Evolutionary conservation across 2,888 invertebrate genomes (phyloP), one percentile per base, ranked within the genome.

Genomic region (Phorcus lineatus): DNA sequence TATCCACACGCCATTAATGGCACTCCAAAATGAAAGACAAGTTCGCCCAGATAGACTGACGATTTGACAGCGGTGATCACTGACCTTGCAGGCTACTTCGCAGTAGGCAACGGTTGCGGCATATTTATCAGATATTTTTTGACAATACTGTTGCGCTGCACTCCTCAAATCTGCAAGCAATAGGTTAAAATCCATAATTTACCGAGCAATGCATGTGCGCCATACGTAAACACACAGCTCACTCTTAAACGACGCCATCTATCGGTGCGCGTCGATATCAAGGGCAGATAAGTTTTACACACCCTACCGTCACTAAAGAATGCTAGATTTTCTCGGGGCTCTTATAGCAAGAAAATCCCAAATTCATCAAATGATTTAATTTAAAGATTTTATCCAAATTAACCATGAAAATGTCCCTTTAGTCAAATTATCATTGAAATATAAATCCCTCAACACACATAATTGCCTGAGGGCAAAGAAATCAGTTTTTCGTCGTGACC

Each of bases 111-210:
- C 54, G 54, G 82, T 82, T 31, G 80, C 80, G 62, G 76, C 36
- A 47, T 54, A 55, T 66, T 80, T 82, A 53, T 82, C 80, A 19
- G 82, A 66, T 75, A 55, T 55, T 28, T 78, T 57, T 47, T 80
- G 74, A 40, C 66, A 75, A 66, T 88, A 89, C 84, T 87, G 86
- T 77, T 87, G 87, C 62, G 88, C 88, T 57, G 88, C 88, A 82
- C 83, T 85, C 84, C 87, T 86, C 84, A 89, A 85, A 80, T 89
- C 88, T 81, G 87, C 83, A 57, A 88, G 82, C 75, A 89, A 83
- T 67, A 83, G 86, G 81, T 85, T 86, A 83, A 89, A 89, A 88
- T 88, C 88, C 89, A 89, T 89, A 67, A 74, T 85, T 80, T 80
- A 80, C 74, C 76, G 67, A 84, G 74, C 47, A 24, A 52, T 85